Evolutionary conservation across 2,888 invertebrate species (phyloP), one percentile per base, ranked within the genome.

Genomic region (Lymantria dispar): DNA sequence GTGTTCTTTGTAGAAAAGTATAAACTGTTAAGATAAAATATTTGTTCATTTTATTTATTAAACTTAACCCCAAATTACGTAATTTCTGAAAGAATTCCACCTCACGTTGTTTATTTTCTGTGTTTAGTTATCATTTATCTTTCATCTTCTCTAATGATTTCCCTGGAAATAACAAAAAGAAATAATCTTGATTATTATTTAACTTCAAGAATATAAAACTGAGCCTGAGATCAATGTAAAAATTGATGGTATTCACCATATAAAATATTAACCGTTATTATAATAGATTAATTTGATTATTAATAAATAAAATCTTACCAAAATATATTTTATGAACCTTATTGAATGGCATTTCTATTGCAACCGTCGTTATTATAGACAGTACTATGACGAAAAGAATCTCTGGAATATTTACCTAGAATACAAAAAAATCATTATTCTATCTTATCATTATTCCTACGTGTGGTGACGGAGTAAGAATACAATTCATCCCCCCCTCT

Each of bases 291-390:
- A 5, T 22, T 22, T 3, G 22, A 22, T 22, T 22, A 22, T 3
- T 22, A 22, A 33, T 10, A 33, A 10, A 33, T 33, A 53, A n/a
- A 2, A 7, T 29, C 83, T 83, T 74, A 91, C 91, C 88, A 55
- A 90, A 89, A 74, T 89, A 87, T 83, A 92, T 86, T 76, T 87
- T 91, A 68, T 91, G 86, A 9, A 93, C 78, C 74, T 92, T 86
- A 70, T 92, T 93, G 74, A 93, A 93, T 0, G 94, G 94, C 87
- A 93, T 92, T 75, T 94, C 94, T 48, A 94, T 87, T 40, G 90
- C 72, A 33, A 93, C 82, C 0, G 93, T 93, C 37, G 93, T 71
- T 11, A 88, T 39, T 53, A 89, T 75, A n/a, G 93, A 92, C 57
- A 91, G 72, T 33, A 84, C 54, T 33, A 92, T 11, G 33, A 93